Percentiles rank a stretch among this genome's conserved stretches.
These are phyloP conservation scores for Simalia tracyae DNA, from an alignment of 2,797 vertebrate species.

Conservation along the genomic window DNA sequence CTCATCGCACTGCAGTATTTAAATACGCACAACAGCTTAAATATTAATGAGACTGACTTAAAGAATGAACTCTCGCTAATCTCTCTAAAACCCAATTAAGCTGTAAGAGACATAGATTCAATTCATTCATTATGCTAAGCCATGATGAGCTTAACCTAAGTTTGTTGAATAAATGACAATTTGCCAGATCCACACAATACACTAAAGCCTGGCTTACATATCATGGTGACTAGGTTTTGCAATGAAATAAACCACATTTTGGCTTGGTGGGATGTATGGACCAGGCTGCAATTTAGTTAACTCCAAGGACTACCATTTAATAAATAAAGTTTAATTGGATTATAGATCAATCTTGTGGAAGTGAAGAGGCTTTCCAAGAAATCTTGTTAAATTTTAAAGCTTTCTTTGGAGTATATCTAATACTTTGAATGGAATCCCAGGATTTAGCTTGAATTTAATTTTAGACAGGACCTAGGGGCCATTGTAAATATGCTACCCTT, in stretches of 20 bases:
- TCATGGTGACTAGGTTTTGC: not conserved
- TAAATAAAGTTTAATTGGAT: not conserved
- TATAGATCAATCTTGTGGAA: too few relatives aligned
- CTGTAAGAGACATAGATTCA: not conserved
- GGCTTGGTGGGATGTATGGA: not conserved
- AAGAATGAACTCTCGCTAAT: not conserved
- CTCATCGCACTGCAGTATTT: not conserved
- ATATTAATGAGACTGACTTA: constrained; percentile 18
- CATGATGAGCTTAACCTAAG: not conserved
- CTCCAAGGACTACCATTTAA: not conserved
- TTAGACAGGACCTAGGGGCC: not conserved
- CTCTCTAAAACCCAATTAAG: not conserved
- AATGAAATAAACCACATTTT: not conserved
- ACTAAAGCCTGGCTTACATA: not conserved
- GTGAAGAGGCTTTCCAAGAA: not conserved
- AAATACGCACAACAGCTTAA: not conserved
- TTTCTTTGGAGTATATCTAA: not conserved
- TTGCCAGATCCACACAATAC: not conserved
- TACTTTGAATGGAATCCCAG: not conserved
- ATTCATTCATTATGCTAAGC: not conserved
- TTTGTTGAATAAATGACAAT: not conserved
- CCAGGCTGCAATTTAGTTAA: not conserved
- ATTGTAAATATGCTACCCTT: not conserved
- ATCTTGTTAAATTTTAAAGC: not conserved
- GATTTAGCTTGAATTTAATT: not conserved